Base-by-base conservation (phyloP, 2,888 invertebrate species). In the Eulithis prunata region DNA sequence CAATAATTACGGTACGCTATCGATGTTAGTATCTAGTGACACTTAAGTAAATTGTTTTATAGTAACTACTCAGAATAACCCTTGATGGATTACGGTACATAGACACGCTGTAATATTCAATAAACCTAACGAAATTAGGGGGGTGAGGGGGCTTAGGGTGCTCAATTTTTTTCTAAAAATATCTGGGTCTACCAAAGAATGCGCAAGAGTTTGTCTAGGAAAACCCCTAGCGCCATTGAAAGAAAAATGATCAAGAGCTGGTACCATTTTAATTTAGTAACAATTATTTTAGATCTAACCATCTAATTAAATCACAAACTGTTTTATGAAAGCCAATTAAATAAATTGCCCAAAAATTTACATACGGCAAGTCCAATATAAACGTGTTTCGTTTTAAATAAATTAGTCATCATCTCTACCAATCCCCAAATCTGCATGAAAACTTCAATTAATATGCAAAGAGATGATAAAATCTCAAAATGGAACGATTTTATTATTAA, bases 1-100 rank as follows among this genome's bases (percentile, higher is more conserved):
- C 74, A 75, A 77, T 84, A 85, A 87, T 86, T 85, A 85, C 73
- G 70, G 71, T 71, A 68, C 69, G 68, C 70, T 81, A 83, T 83
- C 84, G 73, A 57, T 49, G 56, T 70, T 75, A 78, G 74, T 73
- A 84, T 84, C 83, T 81, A 76, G 68, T 70, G 76, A 71, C 76
- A 75, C 68, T 66, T 65, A 66, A 66, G 64, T 71, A 64, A 81
- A 83, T 81, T 79, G 78, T 80, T 82, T 80, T 76, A 71, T 66
- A 71, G 74, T 71, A 62, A 56, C 55, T 68, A 71, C 41, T 62
- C 53, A 47, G 46, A 64, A 62, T 59, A 59, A 55, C 32, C 38
- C 43, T 56, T 46, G 2, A 43, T 58, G 12, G 38, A 13, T 51
- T 14, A 52, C 43, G 52, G 21, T 8, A 13, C 54, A 4, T 41